Evolutionary conservation across 1,140 invertebrate species (phyloP), one percentile per base, ranked within the genome.

Genomic region (Drosophila prosaltans): DNA sequence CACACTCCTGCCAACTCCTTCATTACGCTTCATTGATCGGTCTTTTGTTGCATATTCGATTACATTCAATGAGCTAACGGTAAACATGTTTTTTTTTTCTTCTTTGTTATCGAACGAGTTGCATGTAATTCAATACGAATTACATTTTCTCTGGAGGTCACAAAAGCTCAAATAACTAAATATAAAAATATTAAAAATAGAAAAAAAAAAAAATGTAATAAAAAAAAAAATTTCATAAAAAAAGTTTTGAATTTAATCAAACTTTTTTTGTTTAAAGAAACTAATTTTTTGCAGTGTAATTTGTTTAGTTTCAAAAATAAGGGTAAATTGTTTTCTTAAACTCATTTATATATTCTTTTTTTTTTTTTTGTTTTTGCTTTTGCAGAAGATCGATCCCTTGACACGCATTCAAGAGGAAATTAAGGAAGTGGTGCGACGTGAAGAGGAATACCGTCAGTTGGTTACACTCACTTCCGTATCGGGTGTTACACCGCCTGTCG

Each of bases 391-490:
- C 74, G 94, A 94, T 93, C 94, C 94, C 65, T 92, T 94, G 68
- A 93, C 93, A 55, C 93, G 95, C 92, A 95, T 95, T 90, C 95
- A 95, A 83, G 93, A 94, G 76, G 95, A 95, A 92, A 95, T 95
- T 72, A 95, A 95, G 75, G 95, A 95, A 90, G 95, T 95, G 41
- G 95, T 94, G 10, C 94, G 95, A 74, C 93, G 95, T 59, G 95
- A 95, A 80, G 93, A 94, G 74, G 95, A 95, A 78, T 94, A 95
- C 65, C 94, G 94, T 78, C 95, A 94, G 92, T 93, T 72, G 93
- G 94, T 90, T 93, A 94, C 93, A 1, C 72, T 69, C 24, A 69
- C 62, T 16, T 93, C 71, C 89, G 48, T 30, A 11, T 26, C 60
- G 8, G 28, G 16, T 59, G 92, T 5, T 91, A 92, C 80, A 16